Percentiles rank a stretch among this genome's conserved stretches.
Conservation (phyloP, 2,888 invertebrate genomes). For the Lagria hirta region DNA sequence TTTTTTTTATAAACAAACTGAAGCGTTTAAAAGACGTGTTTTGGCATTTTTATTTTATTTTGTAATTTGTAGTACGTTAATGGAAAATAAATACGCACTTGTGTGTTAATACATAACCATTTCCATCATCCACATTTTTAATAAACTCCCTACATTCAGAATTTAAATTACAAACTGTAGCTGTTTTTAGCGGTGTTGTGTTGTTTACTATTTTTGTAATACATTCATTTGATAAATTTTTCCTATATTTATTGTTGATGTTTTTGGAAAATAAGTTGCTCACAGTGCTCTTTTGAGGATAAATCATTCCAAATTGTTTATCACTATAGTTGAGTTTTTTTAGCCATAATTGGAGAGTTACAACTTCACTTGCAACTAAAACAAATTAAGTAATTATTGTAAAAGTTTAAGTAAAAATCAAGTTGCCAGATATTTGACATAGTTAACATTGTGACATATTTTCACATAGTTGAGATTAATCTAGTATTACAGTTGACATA, state of each 20-base stretch:
- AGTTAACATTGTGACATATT: too few species aligned
- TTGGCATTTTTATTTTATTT: too few species aligned
- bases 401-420: too few species aligned
- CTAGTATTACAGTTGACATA: too few species aligned
- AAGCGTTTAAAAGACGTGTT: too few species aligned
- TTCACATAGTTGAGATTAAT: too few species aligned
- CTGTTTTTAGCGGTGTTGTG: constrained; percentile 8
- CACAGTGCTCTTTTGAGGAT: constrained; percentile 6
- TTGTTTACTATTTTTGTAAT: constrained; percentile 16
- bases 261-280: constrained; percentile 7
- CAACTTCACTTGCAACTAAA: constrained; percentile 24
- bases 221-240: constrained; percentile 18
- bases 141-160: constrained; percentile 8
- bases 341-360: constrained; percentile 34
- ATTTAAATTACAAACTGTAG: constrained; percentile 10
- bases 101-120: constrained; percentile 18
- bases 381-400: constrained; percentile 6
- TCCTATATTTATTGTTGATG: constrained; percentile 11
- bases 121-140: constrained; percentile 7
- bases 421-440: too few species aligned
- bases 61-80: background rate
- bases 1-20: too few species aligned
- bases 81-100: constrained; percentile 14
- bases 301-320: constrained; percentile 6
- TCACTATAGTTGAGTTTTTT: constrained; percentile 31